Evolutionary conservation across 2,888 invertebrate species (phyloP), one percentile per base, ranked within the genome.

Genomic region (Apamea crenata): DNA sequence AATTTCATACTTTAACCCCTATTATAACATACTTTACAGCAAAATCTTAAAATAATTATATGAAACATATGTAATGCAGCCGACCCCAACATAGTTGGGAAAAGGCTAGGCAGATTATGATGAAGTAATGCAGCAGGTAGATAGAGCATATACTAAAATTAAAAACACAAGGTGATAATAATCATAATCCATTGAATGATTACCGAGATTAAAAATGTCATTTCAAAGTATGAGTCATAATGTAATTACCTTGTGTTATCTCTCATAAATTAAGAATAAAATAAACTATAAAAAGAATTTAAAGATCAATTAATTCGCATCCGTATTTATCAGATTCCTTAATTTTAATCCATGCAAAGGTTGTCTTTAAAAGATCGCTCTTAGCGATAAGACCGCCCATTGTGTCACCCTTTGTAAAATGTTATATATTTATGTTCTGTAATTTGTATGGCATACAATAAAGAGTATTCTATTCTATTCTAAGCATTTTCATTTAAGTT

Each of bases 181-280:
- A 47, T 47, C 63, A 47, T 71, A 68, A 77, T 77, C 77, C 53
- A 14, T 56, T 66, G 3, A 81, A 66, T 81, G 32, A 66, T 81
- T 59, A 81, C 18, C 21, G 32, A 72, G 36, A 72, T 82, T 70
- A 53, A 7, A 61, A 36, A n/a, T 1, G 14, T 25, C 61, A 72
- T 36, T 67, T 18, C 36, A 68, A 68, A 68, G 68, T 67, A 16
- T 16, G 0, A 70, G 2, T 47, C 53, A 70, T 50, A 59, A 47
- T 56, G 29, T 8, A 16, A n/a, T 74, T 56, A 63, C 14, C n/a
- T 81, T 69, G 44, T 44, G 14, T 50, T 70, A n/a, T 29, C 12
- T 14, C 29, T 50, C 21, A 68, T 7, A 59, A 5, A 61, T 74
- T 67, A 47, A 0, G 1, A 67, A 36, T 36, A 25, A 47, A 61